Conservation (phyloP, 2,113 vertebrate species). For the Jacana jacana region DNA sequence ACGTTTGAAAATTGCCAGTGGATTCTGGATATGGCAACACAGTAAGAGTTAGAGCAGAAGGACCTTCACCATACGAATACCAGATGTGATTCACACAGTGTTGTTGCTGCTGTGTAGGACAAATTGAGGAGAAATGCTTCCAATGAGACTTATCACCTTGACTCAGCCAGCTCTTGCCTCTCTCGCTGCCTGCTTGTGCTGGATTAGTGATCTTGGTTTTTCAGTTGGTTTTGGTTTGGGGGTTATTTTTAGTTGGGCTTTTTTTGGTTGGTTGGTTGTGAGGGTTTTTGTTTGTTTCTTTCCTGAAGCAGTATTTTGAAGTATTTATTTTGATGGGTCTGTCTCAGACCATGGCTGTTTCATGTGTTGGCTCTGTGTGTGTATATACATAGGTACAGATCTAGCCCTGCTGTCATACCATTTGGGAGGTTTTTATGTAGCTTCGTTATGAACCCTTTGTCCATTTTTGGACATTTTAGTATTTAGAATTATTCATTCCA, state of each 20-base stretch:
- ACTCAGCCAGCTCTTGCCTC: background rate
- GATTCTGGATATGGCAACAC: background rate
- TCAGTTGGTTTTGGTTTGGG: background rate
- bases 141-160: background rate
- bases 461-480: background rate
- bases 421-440: background rate
- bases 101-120: background rate
- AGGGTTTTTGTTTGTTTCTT: background rate
- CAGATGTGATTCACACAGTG: background rate
- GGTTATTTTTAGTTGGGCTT: too few species aligned
- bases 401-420: accelerated
- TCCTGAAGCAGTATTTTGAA: background rate
- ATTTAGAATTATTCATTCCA: too few species aligned
- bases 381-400: background rate
- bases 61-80: background rate
- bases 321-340: background rate
- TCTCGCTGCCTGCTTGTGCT: background rate
- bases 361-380: background rate
- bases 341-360: background rate
- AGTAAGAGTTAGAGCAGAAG: background rate
- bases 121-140: background rate
- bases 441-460: background rate
- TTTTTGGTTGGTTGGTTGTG: too few species aligned
- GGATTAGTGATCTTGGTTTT: background rate
- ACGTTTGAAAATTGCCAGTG: background rate